phyloP scores from a whole-genome alignment of 2,888 invertebrate species.

The Merodon equestris region DNA sequence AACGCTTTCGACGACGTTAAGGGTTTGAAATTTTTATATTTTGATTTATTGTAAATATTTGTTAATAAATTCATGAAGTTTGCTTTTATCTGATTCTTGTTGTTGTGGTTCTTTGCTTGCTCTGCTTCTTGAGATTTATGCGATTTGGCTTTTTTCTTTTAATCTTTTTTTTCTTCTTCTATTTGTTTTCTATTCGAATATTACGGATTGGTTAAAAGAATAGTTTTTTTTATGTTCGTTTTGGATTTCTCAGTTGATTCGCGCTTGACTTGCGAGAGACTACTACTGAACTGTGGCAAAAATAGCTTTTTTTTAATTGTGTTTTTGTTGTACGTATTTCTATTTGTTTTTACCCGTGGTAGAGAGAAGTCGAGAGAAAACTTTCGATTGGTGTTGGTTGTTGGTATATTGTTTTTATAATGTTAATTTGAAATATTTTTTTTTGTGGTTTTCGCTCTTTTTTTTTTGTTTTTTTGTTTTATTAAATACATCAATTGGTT shows the following conservation, averaged over 20 bases:
- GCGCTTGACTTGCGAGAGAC: no score
- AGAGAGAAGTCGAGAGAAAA: conserved; percentile 21
- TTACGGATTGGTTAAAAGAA: conserved; percentile 2
- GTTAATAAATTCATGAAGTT: conserved; percentile 78
- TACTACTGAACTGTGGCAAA: no score
- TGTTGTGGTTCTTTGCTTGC: conserved; percentile 57
- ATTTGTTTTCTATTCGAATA: conserved; percentile 60
- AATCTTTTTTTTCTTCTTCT: conserved; percentile 55
- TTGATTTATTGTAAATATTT: conserved; percentile 73
- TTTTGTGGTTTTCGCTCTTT: conserved; percentile 32
- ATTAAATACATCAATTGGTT: conserved; percentile 64
- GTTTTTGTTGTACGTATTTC: no score
- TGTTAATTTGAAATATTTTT: conserved; percentile 56
- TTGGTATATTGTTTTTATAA: conserved; percentile 4
- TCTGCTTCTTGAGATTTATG: background rate
- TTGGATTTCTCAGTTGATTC: no score
- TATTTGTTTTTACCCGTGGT: background rate
- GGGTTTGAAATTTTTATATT: conserved; percentile 73
- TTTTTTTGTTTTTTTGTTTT: conserved; percentile 48
- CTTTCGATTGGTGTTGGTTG: conserved; percentile 13
- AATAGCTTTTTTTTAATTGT: no score
- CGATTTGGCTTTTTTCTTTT: conserved; percentile 21
- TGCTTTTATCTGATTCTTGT: conserved; percentile 70
- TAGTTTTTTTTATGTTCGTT: no score
- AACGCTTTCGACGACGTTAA: conserved; percentile 70